Conservation (phyloP, 1,140 invertebrate species). For the Nylanderia fulva region DNA sequence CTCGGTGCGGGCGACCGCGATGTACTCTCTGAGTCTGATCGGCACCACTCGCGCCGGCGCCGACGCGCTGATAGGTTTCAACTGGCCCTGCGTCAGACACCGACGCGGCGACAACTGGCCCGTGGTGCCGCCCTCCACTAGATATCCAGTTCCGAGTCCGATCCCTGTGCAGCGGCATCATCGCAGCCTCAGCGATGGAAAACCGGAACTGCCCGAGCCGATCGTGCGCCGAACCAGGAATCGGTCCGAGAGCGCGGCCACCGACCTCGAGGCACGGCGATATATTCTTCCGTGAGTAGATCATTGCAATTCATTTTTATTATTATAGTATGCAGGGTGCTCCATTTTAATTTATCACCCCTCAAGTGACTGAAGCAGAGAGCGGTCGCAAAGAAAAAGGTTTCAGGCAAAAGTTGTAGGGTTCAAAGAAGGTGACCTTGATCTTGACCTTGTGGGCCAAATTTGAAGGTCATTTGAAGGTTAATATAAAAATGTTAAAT, state of each 20-base stretch:
- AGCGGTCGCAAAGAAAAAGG: too few relatives aligned
- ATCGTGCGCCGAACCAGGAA: conserved; percentile 80
- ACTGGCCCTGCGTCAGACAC: conserved; percentile 94
- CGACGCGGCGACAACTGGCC: conserved; percentile 94
- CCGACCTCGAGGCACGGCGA: conserved; percentile 80
- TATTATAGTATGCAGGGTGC: too few relatives aligned
- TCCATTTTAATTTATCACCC: too few relatives aligned
- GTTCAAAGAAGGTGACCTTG: too few relatives aligned
- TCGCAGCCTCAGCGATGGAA: conserved; percentile 84
- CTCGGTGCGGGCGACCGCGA: conserved; percentile 94
- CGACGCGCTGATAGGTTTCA: conserved; percentile 89
- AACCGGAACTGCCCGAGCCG: conserved; percentile 81
- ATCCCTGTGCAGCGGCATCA: conserved; percentile 82
- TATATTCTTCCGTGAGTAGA: conserved; percentile 80
- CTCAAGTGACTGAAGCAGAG: too few relatives aligned
- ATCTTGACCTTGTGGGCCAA: too few relatives aligned
- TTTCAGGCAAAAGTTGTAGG: too few relatives aligned
- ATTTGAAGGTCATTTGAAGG: too few relatives aligned
- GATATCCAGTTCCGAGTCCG: conserved; percentile 83
- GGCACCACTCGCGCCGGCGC: conserved; percentile 93
- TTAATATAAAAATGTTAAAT: too few relatives aligned
- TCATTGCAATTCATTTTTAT: too few relatives aligned
- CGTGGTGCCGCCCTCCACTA: conserved; percentile 86
- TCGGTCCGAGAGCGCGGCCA: conserved; percentile 84
- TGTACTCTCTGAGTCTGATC: conserved; percentile 94